A percentile compares a stretch with the other conserved stretches of the same genome.
Conservation (phyloP, 2,113 vertebrate genomes). For the Aldabrachelys gigantea region DNA sequence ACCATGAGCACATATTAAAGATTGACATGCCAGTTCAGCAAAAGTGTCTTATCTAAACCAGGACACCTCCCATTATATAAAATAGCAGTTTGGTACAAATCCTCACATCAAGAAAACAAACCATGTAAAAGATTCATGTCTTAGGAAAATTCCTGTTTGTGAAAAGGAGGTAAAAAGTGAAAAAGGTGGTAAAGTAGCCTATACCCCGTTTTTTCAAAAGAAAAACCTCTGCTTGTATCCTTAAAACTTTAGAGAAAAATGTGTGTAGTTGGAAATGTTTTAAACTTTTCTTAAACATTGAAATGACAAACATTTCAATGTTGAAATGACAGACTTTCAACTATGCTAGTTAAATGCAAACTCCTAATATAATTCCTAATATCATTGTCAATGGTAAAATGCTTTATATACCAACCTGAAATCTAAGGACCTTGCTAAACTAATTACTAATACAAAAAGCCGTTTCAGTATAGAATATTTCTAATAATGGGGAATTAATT, state of each 20-base stretch:
- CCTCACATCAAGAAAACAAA: not conserved
- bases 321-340: not conserved
- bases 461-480: not conserved
- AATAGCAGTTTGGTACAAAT: not conserved
- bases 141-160: not conserved
- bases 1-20: not conserved
- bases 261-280: not conserved
- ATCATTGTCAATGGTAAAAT: not conserved
- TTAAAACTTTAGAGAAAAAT: not conserved
- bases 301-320: not conserved
- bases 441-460: not conserved
- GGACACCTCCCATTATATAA: not conserved
- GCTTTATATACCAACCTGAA: not conserved
- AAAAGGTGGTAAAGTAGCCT: not conserved
- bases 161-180: not conserved
- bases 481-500: not conserved
- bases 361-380: not conserved
- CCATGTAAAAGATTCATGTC: not conserved
- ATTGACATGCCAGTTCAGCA: not conserved
- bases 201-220: not conserved
- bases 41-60: not conserved
- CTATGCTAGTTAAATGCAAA: not conserved
- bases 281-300: not conserved
- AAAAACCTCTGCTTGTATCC: not conserved
- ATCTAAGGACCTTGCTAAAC: not conserved